Evolutionary conservation across 1,140 invertebrate species (phyloP).

Genomic region (Oedothorax gibbosus): DNA sequence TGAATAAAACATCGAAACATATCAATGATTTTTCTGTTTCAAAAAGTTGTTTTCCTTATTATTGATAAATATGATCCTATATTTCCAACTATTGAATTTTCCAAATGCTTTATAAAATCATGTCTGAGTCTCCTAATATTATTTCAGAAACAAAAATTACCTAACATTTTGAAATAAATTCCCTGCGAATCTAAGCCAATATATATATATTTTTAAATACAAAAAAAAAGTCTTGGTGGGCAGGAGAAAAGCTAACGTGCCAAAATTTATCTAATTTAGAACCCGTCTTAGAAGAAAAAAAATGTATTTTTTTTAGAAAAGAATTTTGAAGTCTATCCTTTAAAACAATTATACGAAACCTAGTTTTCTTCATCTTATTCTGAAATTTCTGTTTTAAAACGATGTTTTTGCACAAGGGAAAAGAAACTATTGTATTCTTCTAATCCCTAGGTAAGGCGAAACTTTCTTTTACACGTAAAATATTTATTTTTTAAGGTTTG

Average conservation of each 20-base stretch:
- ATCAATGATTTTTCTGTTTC: too few species aligned
- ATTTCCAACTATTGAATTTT: too few species aligned
- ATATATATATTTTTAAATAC: not conserved
- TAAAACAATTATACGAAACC: constrained; percentile 39
- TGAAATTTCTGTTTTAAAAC: constrained; percentile 30
- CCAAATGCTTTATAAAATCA: too few species aligned
- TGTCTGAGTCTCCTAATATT: too few species aligned
- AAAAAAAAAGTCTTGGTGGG: not conserved
- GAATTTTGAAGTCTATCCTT: constrained; percentile 40
- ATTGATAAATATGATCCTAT: too few species aligned
- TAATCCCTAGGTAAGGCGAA: constrained; percentile 11
- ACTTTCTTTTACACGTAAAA: not conserved
- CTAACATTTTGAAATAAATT: constrained; percentile 14
- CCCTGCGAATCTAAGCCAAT: constrained; percentile 10
- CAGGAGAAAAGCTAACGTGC: constrained; percentile 1
- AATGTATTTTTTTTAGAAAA: constrained; percentile 11
- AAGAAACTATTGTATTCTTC: constrained; percentile 23
- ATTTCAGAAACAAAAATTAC: not conserved
- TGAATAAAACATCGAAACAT: too few species aligned
- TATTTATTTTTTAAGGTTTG: constrained; percentile 1
- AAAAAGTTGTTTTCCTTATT: too few species aligned
- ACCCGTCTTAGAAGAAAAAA: constrained; percentile 5
- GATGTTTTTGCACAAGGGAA: constrained; percentile 37
- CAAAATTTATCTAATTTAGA: constrained; percentile 40
- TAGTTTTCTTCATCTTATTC: constrained; percentile 33